Evolutionary conservation across 2,113 vertebrate species (phyloP), one percentile per base, ranked within the genome.

Genomic region (Phoxinus phoxinus): DNA sequence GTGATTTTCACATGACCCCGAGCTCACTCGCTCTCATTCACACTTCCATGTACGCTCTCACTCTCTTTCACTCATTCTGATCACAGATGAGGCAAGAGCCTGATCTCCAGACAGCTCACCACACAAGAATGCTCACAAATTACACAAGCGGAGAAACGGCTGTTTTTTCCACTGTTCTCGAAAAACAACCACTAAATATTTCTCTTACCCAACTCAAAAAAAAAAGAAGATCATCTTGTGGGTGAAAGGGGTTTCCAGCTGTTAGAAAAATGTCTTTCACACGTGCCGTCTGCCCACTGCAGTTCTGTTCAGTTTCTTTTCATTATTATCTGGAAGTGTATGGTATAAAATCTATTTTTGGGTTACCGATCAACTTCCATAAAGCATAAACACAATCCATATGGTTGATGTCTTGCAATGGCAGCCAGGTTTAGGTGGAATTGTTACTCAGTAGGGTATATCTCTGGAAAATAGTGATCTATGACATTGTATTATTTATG

Each of bases 181-280:
- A 89, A 87, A 89, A 89, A 88, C 88, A 83, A 86, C 90, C 87
- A 88, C 44, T 80, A 87, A 71, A 84, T 63, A 87, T 63, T 53
- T 85, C 89, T 91, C 84, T 88, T 91, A 56, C 48, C n/a, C 58
- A 80, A 61, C 13, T 27, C 37, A 25, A n/a, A 37, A n/a, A n/a
- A n/a, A n/a, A n/a, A n/a, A n/a, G 35, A 7, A 44, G 56, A 61
- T 12, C 8, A 0, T 46, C 12, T 30, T 46, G 58, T 44, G 59
- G 13, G 12, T 2, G 3, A 79, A 58, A 61, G 23, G 8, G 2
- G n/a, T 27, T 65, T 63, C 71, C n/a, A 74, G 13, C 13, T 15
- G 71, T 37, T 37, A 23, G 67, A 37, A 41, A 71, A 71, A 41
- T 23, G 4, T 23, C 9, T 17, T 15, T 56, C 0, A 53, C 73